Evolutionary conservation across 2,797 vertebrate genomes (phyloP), one percentile per base, ranked within the genome.

Genomic region (Discoglossus pictus): DNA sequence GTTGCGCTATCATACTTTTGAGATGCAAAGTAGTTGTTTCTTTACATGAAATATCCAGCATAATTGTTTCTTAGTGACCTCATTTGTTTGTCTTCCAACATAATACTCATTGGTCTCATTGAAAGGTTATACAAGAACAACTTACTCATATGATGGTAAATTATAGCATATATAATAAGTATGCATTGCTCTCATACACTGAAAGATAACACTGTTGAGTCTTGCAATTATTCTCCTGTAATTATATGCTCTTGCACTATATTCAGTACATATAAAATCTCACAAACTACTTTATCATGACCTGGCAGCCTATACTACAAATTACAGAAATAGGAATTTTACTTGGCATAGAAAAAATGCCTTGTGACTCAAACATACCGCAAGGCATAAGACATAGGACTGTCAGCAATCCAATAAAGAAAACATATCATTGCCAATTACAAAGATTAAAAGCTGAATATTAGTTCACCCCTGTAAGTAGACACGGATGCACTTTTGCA

Each of bases 71-170:
- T 25, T 16, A 40, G 43, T 65, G 44, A 65, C 44, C 44, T 52
- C 65, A 68, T 68, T 68, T 52, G 56, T 53, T 68, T 61, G 47
- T 43, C 46, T 43, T 60, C 38, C 65, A 52, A 61, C 55, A 51
- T 42, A 52, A 20, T 43, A 24, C 16, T 68, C 38, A 51, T 40
- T 42, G 46, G 15, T 13, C 46, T 50, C 59, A 54, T 31, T 51
- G 13, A 43, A 46, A 54, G 40, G 44, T 59, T 42, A 59, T 51
- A 35, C 53, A 67, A 21, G 31, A 67, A 50, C 65, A 60, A 50
- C 53, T 48, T 43, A 31, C 65, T 68, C 55, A 25, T 44, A 39
- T 46, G 65, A 68, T 61, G 56, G 52, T 68, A 61, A 68, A 53
- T 68, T 68, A 67, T 51, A 67, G 54, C 36, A 48, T 44, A 38